Evolutionary conservation across 2,113 vertebrate genomes (phyloP).

Genomic region (Microtus oregoni): DNA sequence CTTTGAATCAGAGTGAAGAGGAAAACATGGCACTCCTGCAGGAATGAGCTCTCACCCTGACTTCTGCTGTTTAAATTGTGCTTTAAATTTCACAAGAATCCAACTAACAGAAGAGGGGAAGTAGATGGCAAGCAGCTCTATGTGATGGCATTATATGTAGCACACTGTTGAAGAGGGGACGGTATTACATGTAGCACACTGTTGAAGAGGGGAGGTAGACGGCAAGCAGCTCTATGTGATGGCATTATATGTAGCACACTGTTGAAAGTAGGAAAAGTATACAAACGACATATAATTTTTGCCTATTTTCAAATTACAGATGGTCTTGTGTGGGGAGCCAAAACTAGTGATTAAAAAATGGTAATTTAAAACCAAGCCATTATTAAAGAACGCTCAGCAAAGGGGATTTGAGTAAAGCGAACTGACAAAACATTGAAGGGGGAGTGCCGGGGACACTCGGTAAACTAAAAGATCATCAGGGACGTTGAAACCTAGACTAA

Average conservation of each 20-base stretch:
- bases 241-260: background rate
- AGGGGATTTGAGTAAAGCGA: background rate
- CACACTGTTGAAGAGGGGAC: no score
- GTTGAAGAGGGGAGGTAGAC: background rate
- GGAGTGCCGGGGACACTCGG: background rate
- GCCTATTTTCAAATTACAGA: background rate
- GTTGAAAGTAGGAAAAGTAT: background rate
- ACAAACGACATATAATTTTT: background rate
- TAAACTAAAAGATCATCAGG: background rate
- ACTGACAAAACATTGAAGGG: background rate
- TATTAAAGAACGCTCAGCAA: conserved; percentile 32
- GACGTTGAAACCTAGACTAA: background rate
- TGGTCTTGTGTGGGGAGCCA: background rate
- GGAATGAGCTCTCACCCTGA: background rate
- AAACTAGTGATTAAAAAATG: conserved; percentile 7
- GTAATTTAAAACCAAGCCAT: conserved; percentile 14
- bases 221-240: background rate
- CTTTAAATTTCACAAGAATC: background rate
- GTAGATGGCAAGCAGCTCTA: background rate
- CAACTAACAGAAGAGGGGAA: background rate
- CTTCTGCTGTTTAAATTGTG: background rate
- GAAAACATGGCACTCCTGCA: background rate
- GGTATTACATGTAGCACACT: background rate
- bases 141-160: no score
- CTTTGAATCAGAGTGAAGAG: background rate